A percentile compares a stretch with the other conserved stretches of the same genome.
Conservation (phyloP, 1,140 invertebrate species). For the Choristoneura fumiferana region DNA sequence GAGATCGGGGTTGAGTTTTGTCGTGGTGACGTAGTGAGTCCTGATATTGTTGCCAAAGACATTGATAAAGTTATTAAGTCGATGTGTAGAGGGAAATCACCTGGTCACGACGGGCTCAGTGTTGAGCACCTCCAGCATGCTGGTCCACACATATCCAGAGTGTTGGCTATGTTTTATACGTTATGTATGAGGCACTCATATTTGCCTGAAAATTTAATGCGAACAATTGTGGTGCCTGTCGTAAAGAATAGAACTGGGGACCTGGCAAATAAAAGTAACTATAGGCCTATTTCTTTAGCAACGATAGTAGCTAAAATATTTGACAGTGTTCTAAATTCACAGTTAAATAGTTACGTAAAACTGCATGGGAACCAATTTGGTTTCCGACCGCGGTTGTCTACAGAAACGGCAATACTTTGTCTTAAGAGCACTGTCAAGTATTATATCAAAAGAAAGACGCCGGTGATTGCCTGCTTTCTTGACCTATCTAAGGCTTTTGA, state of each 20-base stretch:
- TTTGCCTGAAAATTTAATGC: not conserved
- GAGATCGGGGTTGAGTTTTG: not conserved
- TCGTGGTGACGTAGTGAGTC: no score
- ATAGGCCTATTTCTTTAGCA: no score
- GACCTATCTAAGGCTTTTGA: not conserved
- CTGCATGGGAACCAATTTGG: not conserved
- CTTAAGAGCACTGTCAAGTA: not conserved
- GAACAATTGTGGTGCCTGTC: no score
- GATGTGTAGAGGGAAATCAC: not conserved
- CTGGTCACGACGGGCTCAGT: not conserved
- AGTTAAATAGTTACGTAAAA: not conserved
- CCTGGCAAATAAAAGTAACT: not conserved
- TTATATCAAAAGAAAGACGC: not conserved
- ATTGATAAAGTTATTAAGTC: not conserved
- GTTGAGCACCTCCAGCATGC: not conserved
- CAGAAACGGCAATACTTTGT: not conserved
- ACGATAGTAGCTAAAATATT: not conserved
- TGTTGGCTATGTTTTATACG: not conserved
- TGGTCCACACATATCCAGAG: not conserved
- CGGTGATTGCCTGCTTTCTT: not conserved
- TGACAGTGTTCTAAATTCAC: no score
- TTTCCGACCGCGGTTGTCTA: not conserved
- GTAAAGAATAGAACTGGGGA: not conserved
- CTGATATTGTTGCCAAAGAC: not conserved
- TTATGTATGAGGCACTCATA: not conserved